Evolutionary conservation across 2,113 vertebrate species (phyloP), one percentile per base, ranked within the genome.

Genomic region (Heterochromis multidens): DNA sequence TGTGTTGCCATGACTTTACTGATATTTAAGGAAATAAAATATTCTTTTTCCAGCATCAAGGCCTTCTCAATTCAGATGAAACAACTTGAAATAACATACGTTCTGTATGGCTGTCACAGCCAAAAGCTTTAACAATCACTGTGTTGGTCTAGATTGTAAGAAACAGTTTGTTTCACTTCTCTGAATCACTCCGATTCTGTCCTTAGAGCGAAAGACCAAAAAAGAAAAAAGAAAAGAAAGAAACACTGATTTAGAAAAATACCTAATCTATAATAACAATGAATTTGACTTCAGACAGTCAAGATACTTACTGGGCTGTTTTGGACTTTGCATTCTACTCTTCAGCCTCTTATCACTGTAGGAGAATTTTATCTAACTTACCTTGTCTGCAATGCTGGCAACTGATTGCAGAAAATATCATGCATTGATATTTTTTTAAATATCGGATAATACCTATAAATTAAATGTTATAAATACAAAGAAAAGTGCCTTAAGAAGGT

Each of bases 401-500:
- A 40, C 33, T 35, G 82, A 81, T 83, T 83, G 40, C 57, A 76
- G 60, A 52, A 67, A 87, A 83, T 19, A 12, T 82, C 6, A 43
- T 82, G 85, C 57, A 81, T 70, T 77, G 43, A 56, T 76, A 74
- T 81, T 21, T 6, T 72, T 72, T 23, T 3, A 58, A 86, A 86
- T 83, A 63, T 74, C 37, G n/a, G 52, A 79, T 90, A 78, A 74
- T 78, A 82, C 58, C 81, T 87, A 88, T 91, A 88, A 92, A 91
- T 91, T 87, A 92, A 27, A 90, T 37, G 27, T 70, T 83, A 90
- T 88, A 87, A 87, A 88, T 88, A 86, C 46, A 74, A 58, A 79
- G 46, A 81, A 72, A 86, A 83, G 76, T 74, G 88, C 87, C 78
- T 83, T 79, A 29, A 86, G 85, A 95, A 96, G 96, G 95, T 96